Base-by-base conservation (phyloP, 2,797 vertebrate species). In the Tapirus indicus region DNA sequence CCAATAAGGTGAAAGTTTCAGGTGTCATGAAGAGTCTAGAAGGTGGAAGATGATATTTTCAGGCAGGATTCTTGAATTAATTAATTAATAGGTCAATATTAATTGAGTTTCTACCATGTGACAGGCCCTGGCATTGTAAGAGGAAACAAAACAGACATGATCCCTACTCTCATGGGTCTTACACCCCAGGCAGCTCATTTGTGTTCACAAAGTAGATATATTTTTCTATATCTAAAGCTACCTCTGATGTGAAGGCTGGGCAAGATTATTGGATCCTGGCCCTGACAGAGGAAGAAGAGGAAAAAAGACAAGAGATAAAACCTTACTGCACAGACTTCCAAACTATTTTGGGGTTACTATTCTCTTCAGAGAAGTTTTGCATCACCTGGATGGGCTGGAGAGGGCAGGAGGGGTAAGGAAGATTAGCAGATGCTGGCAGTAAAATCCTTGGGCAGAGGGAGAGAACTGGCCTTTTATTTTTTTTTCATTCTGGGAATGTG, bases 61-160 rank as follows among this genome's bases (percentile, higher is more conserved):
- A 69, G 75, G 13, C n/a, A 89, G 38, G 94, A 75, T 66, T 94
- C n/a, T 92, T 92, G 29, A 89, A 52, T 94, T 89, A 88, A 58
- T 79, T 56, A 69, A 66, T 88, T 79, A 62, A 44, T 71, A 68
- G 49, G n/a, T 82, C 7, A 47, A 8, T 64, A 49, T 80, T 66
- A 87, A 79, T 29, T 52, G 54, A 86, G 18, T 77, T 69, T 38
- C 14, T 91, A 14, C 38, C n/a, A 23, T 49, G 32, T 95, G n/a
- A 86, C 3, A 49, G 29, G 27, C 5, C 11, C 13, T 68, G 64
- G 9, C 2, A 18, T 64, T 95, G 79, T 10, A 56, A 16, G 9
- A 60, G 75, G 41, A 95, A 77, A n/a, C 12, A 88, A 64, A 93
- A 23, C 11, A 78, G 35, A 58, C 21, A 68, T 29, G 38, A 58